These are phyloP conservation scores for Luehdorfia chinensis DNA, from an alignment of 1,140 invertebrate genomes.

Conservation along the genomic window DNA sequence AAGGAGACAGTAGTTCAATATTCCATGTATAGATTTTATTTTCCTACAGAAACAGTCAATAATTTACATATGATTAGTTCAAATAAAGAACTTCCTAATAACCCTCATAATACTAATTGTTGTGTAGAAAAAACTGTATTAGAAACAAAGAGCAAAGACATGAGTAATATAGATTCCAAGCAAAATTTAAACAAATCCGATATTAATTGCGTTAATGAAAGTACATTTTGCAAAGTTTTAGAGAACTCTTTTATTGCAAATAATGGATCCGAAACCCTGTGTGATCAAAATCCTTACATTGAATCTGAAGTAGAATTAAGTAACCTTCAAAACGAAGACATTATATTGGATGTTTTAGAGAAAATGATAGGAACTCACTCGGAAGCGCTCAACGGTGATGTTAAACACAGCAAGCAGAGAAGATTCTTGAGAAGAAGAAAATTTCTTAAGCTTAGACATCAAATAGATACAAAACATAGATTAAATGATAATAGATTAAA, in stretches of 20 bases:
- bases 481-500: neutral
- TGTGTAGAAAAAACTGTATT: neutral
- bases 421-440: slow-evolving; percentile 16
- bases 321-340: slow-evolving; percentile 8
- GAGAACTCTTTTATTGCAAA: neutral
- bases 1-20: slow-evolving; percentile 42
- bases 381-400: neutral
- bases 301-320: no score
- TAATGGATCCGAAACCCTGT: no score
- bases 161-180: neutral
- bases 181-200: neutral
- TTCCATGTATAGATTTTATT: slow-evolving; percentile 39
- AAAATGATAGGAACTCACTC: slow-evolving; percentile 3
- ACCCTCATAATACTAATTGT: neutral
- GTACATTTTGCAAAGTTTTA: neutral
- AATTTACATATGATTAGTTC: neutral
- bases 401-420: neutral
- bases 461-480: slow-evolving; percentile 17
- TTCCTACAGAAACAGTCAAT: slow-evolving; percentile 22
- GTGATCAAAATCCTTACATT: no score
- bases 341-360: slow-evolving; percentile 18
- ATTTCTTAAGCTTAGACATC: slow-evolving; percentile 1
- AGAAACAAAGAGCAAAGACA: slow-evolving; percentile 1
- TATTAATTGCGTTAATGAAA: slow-evolving; percentile 2
- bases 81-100: neutral